Evolutionary conservation across 2,888 invertebrate species (phyloP).

Genomic region (Mythimna vitellina): DNA sequence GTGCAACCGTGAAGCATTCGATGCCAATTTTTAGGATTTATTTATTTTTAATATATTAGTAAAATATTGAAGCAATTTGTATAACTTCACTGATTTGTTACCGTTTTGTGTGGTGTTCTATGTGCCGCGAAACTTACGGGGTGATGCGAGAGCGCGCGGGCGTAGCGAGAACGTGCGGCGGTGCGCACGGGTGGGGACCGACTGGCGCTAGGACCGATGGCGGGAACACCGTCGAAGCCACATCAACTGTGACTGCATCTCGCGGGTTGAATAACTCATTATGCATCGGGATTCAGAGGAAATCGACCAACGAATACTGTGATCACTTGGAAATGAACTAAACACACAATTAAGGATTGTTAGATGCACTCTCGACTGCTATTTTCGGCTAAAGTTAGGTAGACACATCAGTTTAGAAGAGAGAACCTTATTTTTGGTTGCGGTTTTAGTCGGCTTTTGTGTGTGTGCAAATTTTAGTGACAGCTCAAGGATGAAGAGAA

Average conservation of each 20-base stretch:
- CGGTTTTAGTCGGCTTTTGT: background rate
- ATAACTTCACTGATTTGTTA: slow-evolving; percentile 65
- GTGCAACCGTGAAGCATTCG: slow-evolving; percentile 60
- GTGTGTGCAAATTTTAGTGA: background rate
- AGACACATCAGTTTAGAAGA: background rate
- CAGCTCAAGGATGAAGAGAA: background rate
- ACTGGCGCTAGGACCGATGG: slow-evolving; percentile 56
- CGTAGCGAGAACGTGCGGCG: slow-evolving; percentile 75
- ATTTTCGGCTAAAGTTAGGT: background rate
- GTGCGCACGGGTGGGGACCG: slow-evolving; percentile 79
- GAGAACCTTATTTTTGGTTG: background rate
- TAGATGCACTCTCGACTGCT: background rate
- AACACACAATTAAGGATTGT: slow-evolving; percentile 18
- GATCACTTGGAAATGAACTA: slow-evolving; percentile 20
- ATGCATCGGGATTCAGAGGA: slow-evolving; percentile 53
- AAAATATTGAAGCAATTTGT: slow-evolving; percentile 52
- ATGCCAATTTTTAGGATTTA: slow-evolving; percentile 56
- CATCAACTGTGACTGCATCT: slow-evolving; percentile 60
- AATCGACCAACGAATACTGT: slow-evolving; percentile 44
- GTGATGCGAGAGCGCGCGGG: slow-evolving; percentile 69
- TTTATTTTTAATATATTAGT: slow-evolving; percentile 34
- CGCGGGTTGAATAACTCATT: slow-evolving; percentile 62
- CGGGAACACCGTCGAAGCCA: slow-evolving; percentile 48
- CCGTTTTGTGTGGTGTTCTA: slow-evolving; percentile 73
- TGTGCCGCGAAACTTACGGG: slow-evolving; percentile 85